A percentile compares a stretch with the other conserved stretches of the same genome.
These are phyloP conservation scores for Cheiracanthium punctorium DNA, from an alignment of 2,888 invertebrate genomes.

Conservation along the genomic window DNA sequence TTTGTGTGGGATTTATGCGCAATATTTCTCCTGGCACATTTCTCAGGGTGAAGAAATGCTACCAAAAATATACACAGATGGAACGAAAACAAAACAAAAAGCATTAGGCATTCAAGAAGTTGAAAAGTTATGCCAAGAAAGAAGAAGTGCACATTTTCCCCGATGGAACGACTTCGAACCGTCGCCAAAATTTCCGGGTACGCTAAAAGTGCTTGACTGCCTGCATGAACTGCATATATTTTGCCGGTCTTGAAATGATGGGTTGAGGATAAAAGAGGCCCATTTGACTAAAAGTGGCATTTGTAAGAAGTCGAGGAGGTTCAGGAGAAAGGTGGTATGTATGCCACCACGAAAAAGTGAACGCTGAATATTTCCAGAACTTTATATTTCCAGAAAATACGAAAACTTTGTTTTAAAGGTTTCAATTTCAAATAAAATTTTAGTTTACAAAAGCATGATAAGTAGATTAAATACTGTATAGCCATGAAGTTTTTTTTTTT, in stretches of 20 bases:
- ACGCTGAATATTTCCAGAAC: no score
- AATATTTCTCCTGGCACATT: neutral
- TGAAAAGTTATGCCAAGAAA: constrained; percentile 56
- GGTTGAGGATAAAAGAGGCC: constrained; percentile 47
- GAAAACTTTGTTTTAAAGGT: no score
- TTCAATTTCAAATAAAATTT: no score
- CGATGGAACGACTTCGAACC: neutral
- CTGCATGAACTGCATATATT: constrained; percentile 38
- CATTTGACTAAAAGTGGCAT: constrained; percentile 32
- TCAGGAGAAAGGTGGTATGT: neutral
- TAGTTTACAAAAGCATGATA: no score
- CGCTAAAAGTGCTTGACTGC: constrained; percentile 44
- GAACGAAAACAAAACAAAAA: neutral
- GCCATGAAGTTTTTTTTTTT: no score
- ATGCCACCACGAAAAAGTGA: no score
- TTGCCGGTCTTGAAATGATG: constrained; percentile 37
- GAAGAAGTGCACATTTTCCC: neutral
- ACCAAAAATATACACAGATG: neutral
- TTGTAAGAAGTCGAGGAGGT: neutral
- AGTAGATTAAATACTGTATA: no score
- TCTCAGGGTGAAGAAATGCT: neutral
- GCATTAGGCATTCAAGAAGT: constrained; percentile 33
- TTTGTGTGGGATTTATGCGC: neutral
- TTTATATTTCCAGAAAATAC: no score
- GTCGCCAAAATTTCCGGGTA: constrained; percentile 1